A percentile compares a stretch with the other conserved stretches of the same genome.
Evolutionary conservation across 2,888 invertebrate species (phyloP).

Genomic region (Clivina fossor): DNA sequence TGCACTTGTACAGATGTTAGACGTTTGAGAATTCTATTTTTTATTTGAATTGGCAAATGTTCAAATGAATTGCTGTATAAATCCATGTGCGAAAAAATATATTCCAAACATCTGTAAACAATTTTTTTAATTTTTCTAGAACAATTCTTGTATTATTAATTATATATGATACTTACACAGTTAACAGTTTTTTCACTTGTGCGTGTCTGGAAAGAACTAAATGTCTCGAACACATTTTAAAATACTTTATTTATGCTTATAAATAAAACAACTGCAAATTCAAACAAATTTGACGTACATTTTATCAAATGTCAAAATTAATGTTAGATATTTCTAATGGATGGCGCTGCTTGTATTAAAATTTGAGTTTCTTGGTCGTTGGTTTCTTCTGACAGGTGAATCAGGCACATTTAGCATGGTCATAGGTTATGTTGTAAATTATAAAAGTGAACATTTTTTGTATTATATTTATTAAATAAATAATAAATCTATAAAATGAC

Average conservation of each 20-base stretch:
- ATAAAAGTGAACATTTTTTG: no score
- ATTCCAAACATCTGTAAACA: slow-evolving; percentile 29
- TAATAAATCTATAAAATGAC: slow-evolving; percentile 39
- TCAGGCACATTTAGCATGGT: no score
- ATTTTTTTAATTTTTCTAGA: slow-evolving; percentile 2
- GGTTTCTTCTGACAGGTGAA: no score
- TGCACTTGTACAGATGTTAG: slow-evolving; percentile 4
- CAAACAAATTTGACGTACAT: no score
- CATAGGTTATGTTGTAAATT: no score
- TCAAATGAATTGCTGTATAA: slow-evolving; percentile 8
- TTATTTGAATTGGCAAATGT: slow-evolving; percentile 44
- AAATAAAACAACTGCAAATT: background rate
- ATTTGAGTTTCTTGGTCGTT: no score
- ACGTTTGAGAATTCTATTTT: slow-evolving; percentile 44
- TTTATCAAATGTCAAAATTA: no score
- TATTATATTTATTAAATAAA: background rate
- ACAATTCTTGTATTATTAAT: background rate
- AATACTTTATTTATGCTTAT: background rate
- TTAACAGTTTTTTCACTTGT: slow-evolving; percentile 15
- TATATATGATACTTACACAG: slow-evolving; percentile 8
- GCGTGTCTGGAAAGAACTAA: slow-evolving; percentile 1
- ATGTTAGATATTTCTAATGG: no score
- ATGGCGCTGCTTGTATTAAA: no score
- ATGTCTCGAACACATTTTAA: slow-evolving; percentile 4
- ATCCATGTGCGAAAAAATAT: slow-evolving; percentile 22